Base-by-base conservation (phyloP, 2,797 vertebrate species). In the Yasuhikotakia modesta region DNA sequence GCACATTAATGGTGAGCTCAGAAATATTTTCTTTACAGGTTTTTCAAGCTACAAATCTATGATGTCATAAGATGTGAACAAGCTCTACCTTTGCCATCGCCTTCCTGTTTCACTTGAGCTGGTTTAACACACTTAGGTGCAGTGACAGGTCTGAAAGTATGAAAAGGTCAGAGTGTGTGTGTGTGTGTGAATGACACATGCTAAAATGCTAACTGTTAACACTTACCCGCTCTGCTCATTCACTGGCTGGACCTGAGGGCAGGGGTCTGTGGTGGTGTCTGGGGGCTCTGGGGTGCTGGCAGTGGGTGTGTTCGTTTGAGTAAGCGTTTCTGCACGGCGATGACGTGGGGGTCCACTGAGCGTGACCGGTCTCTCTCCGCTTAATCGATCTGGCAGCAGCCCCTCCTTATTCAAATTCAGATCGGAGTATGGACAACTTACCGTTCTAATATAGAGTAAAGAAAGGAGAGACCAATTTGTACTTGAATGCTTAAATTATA, bases 341-440 rank as follows among this genome's bases (percentile, higher is more conserved):
- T 87, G 88, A 4, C 89, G 93, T 45, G 90, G 90, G 67, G 91
- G 86, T 48, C 87, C 92, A 0, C 75, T 87, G 17, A 91, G 73
- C 4, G 91, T 81, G 0, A 85, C 73, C 0, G 93, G 92, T 53
- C 88, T 89, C 85, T 96, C 96, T 65, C 95, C 94, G 0, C 90
- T 92, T 53, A 97, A 93, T 13, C 96, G 93, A 87, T 97, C 95
- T 10, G 93, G 96, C 68, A 96, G 73, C 64, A 93, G 76, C 58
- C 89, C 92, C n/a, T 96, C 95, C 73, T 93, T 95, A 89, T 92
- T 96, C 75, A 96, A 88, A 86, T 96, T 97, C 68, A 94, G 84
- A 78, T 96, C 95, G 0, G 96, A 96, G 85, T 97, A 97, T 0
- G 96, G 96, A 86, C 95, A 97, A 86, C 95, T 95, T 85, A 96